phyloP scores from a whole-genome alignment of 2,113 vertebrate species.

The Spilogale gracilis region DNA sequence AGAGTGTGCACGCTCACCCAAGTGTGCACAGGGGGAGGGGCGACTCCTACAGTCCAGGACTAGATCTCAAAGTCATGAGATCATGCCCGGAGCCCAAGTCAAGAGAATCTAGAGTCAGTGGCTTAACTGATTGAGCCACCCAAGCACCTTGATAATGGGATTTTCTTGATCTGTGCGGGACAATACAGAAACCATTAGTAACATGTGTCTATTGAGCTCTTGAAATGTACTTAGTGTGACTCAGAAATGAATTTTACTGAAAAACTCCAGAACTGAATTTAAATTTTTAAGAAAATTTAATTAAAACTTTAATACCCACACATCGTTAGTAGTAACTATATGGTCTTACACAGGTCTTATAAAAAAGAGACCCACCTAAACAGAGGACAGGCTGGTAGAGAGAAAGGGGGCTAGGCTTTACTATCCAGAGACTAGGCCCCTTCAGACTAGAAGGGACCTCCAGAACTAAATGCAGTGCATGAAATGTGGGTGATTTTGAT shows the following conservation, averaged over 20 bases:
- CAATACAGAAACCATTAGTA: background rate
- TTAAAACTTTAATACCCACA: background rate
- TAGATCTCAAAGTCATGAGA: background rate
- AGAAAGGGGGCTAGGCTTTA: background rate
- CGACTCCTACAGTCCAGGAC: background rate
- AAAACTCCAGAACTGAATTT: slow-evolving; percentile 9
- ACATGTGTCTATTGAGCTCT: background rate
- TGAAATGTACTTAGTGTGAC: background rate
- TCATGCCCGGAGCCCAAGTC: background rate
- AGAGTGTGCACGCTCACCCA: background rate
- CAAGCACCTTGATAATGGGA: background rate
- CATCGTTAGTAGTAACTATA: background rate
- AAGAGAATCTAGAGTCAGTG: background rate
- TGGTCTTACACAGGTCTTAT: background rate
- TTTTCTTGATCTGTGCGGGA: background rate
- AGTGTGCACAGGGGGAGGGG: background rate
- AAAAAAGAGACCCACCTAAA: background rate
- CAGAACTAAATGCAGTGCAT: background rate
- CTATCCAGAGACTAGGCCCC: background rate
- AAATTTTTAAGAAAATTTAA: background rate
- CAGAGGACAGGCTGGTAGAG: background rate
- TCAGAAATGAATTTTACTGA: background rate
- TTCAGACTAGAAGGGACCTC: background rate
- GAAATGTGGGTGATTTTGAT: background rate
- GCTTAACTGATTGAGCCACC: background rate